A percentile compares a stretch with the other conserved stretches of the same genome.
Evolutionary conservation across 2,888 invertebrate genomes (phyloP).

Genomic region (Philereme vetulata): DNA sequence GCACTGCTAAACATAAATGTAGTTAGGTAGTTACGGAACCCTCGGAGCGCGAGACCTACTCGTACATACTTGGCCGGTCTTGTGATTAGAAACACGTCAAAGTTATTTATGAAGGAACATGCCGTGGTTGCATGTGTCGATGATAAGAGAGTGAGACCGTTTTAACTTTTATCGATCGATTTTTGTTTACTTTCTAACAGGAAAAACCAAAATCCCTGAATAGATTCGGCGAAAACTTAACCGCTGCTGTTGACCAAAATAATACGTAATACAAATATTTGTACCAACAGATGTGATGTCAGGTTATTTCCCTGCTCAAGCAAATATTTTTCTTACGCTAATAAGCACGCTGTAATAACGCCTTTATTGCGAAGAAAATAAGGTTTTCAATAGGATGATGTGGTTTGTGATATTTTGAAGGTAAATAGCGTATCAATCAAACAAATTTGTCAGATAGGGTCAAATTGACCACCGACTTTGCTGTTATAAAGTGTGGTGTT

Average conservation of each 20-base stretch:
- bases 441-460: slow-evolving; percentile 35
- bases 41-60: too few species aligned
- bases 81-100: too few species aligned
- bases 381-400: not conserved
- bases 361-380: slow-evolving; percentile 2
- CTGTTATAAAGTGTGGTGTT: slow-evolving; percentile 37
- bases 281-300: slow-evolving; percentile 20
- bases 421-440: slow-evolving; percentile 32
- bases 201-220: slow-evolving; percentile 14
- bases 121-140: too few species aligned
- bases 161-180: not conserved
- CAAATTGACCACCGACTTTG: slow-evolving; percentile 30
- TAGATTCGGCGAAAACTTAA: slow-evolving; percentile 15
- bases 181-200: slow-evolving; percentile 1
- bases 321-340: slow-evolving; percentile 15
- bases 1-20: too few species aligned
- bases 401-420: slow-evolving; percentile 2
- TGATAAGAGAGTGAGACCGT: too few species aligned
- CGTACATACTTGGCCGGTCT: too few species aligned
- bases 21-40: too few species aligned
- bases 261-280: slow-evolving; percentile 33
- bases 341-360: slow-evolving; percentile 4
- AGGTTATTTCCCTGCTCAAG: slow-evolving; percentile 30
- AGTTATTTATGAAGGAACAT: too few species aligned
- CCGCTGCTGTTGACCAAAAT: slow-evolving; percentile 22